Percentiles rank a stretch among this genome's conserved stretches.
Conservation (phyloP, 2,113 vertebrate genomes). For the Chionodraco myersi region DNA sequence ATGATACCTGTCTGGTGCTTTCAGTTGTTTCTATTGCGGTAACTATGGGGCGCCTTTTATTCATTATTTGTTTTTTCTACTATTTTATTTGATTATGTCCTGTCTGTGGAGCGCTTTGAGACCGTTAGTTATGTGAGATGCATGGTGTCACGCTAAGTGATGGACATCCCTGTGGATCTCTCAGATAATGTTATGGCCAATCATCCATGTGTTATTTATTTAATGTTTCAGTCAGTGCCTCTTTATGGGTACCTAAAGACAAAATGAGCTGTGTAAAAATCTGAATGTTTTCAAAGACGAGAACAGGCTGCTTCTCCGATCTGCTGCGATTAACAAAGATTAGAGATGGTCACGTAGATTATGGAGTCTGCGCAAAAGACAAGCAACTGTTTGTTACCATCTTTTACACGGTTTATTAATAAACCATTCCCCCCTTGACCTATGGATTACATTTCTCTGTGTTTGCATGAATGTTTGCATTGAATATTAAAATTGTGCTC, state of each 20-base stretch:
- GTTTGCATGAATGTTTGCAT: too few species aligned
- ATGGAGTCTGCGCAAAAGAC: neutral
- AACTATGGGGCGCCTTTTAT: neutral
- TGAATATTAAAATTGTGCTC: too few species aligned
- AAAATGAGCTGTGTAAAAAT: neutral
- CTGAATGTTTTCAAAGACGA: neutral
- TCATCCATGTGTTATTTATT: neutral
- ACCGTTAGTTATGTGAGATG: neutral
- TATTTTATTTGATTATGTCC: neutral
- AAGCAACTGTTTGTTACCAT: neutral
- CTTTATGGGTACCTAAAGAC: neutral
- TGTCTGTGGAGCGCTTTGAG: neutral
- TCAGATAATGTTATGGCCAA: neutral
- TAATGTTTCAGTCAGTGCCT: neutral
- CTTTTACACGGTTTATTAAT: neutral
- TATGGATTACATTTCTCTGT: too few species aligned
- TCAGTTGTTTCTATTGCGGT: neutral
- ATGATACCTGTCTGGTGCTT: neutral
- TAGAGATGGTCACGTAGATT: neutral
- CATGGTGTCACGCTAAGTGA: neutral
- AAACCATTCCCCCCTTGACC: neutral
- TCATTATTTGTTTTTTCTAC: neutral
- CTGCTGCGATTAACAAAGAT: neutral
- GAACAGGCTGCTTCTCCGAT: neutral
- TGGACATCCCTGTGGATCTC: neutral